Base-by-base conservation (phyloP, 2,113 vertebrate species). In the Sorex fumeus region DNA sequence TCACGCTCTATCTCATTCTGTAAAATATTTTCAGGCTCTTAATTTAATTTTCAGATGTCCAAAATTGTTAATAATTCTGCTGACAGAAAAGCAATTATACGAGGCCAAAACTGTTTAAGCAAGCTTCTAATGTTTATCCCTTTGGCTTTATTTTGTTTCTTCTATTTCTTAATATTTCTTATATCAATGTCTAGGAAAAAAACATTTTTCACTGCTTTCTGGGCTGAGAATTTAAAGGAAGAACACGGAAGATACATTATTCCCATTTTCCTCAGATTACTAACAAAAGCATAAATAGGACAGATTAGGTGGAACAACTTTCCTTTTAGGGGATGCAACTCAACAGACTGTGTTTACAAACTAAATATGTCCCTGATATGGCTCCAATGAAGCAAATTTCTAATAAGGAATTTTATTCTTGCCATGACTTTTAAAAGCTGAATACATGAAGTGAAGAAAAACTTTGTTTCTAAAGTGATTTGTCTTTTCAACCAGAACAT, bases 41-140 rank as follows among this genome's bases (percentile, higher is more conserved):
- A 95, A 95, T 96, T 97, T 97, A 97, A 83, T 82, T 97, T 97
- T 97, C 77, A 96, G 82, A 96, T 96, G 95, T 96, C 96, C 70
- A 66, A 96, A 97, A 95, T 72, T 97, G 92, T 97, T 98, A 96
- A 96, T 94, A 92, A 94, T 96, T 85, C 93, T 88, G 90, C 70
- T 90, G 97, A 96, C 88, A 93, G 75, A 76, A 94, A 97, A 97
- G 96, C 74, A 95, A 95, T 94, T 97, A 96, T 94, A 87, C 74
- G 92, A 64, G 92, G 90, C 92, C 62, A 88, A 96, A 93, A 90
- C 96, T 91, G 74, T 78, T 94, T 92, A 92, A 97, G 79, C 96
- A 95, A 95, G 75, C 67, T 95, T 81, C 90, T 76, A 77, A 89
- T n/a, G 28, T 97, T 97, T 95, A 82, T 96, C 92, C 66, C 91